Evolutionary conservation across 2,797 vertebrate species (phyloP).

Genomic region (Pelodytes ibericus): DNA sequence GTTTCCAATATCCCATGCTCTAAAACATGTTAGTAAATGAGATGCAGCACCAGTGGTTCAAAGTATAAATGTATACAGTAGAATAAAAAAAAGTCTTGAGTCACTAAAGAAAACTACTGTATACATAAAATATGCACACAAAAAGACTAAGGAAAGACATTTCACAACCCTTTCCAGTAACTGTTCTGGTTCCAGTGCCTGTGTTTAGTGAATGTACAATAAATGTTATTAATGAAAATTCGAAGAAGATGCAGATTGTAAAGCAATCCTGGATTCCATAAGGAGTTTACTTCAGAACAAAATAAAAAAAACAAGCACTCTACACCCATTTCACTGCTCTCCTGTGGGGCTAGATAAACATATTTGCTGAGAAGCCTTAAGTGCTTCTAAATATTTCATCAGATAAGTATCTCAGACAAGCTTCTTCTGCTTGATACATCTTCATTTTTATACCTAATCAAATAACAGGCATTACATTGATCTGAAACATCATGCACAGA

Average conservation of each 20-base stretch:
- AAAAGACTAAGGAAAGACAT: too few species aligned
- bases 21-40: too few species aligned
- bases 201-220: not conserved
- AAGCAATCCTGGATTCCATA: slow-evolving; percentile 5
- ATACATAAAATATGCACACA: too few species aligned
- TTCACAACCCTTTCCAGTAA: too few species aligned
- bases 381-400: slow-evolving; percentile 55
- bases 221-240: slow-evolving; percentile 10
- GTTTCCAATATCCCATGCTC: too few species aligned
- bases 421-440: slow-evolving; percentile 56
- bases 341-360: slow-evolving; percentile 56
- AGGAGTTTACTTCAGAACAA: slow-evolving; percentile 13
- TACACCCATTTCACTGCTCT: slow-evolving; percentile 53
- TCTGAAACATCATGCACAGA: slow-evolving; percentile 40
- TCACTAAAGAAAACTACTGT: too few species aligned
- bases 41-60: too few species aligned
- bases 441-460: slow-evolving; percentile 60
- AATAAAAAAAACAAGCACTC: slow-evolving; percentile 15
- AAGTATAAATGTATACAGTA: too few species aligned
- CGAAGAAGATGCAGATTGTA: not conserved
- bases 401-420: slow-evolving; percentile 55
- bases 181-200: not conserved
- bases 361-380: slow-evolving; percentile 58
- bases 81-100: too few species aligned
- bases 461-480: slow-evolving; percentile 57